Percentiles rank a stretch among this genome's conserved stretches.
Conservation (phyloP, 2,888 invertebrate genomes). For the Aphidoletes aphidimyza region DNA sequence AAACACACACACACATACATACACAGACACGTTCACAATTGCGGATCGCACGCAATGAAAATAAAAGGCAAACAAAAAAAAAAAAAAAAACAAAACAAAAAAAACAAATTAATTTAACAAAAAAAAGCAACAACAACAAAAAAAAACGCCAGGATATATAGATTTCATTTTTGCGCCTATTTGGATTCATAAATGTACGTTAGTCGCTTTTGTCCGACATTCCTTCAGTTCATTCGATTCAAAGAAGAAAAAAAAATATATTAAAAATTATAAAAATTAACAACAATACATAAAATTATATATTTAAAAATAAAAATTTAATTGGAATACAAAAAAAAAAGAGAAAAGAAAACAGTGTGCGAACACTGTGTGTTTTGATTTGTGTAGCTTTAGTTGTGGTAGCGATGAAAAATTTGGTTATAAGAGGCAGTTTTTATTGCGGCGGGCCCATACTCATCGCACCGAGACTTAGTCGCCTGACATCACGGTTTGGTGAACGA, state of each 20-base stretch:
- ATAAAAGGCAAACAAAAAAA: no score
- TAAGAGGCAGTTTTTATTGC: no score
- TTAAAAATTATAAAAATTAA: conserved; percentile 9
- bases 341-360: no score
- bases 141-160: not conserved
- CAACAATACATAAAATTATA: conserved; percentile 32
- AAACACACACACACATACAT: not conserved
- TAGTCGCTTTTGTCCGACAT: conserved; percentile 14
- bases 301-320: conserved; percentile 44
- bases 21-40: not conserved
- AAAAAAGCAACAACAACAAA: not conserved
- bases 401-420: no score
- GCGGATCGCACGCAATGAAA: no score
- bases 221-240: conserved; percentile 22
- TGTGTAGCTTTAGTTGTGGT: not conserved
- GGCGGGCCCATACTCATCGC: not conserved
- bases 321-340: conserved; percentile 34
- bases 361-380: not conserved
- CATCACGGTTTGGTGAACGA: no score
- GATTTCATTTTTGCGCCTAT: not conserved
- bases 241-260: conserved; percentile 5
- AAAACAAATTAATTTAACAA: no score
- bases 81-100: no score
- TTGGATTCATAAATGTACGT: conserved; percentile 12
- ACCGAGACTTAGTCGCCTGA: no score